Evolutionary conservation across 2,888 invertebrate species (phyloP).

Genomic region (Trachelus tabidus): DNA sequence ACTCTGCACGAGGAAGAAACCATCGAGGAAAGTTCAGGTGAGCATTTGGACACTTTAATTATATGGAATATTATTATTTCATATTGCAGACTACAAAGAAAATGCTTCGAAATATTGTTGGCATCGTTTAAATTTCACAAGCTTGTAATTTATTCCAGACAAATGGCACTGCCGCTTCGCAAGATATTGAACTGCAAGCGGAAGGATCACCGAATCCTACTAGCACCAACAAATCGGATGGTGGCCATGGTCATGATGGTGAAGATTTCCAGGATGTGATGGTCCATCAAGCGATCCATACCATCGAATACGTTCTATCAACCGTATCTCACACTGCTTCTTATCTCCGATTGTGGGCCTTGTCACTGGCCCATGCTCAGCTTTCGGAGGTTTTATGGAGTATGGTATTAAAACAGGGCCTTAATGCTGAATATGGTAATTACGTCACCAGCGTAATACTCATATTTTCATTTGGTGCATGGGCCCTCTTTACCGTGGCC

Average conservation of each 20-base stretch:
- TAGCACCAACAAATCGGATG: constrained; percentile 67
- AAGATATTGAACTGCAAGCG: constrained; percentile 71
- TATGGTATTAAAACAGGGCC: constrained; percentile 74
- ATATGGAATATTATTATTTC: neutral
- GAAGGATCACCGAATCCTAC: constrained; percentile 68
- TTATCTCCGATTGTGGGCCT: constrained; percentile 95
- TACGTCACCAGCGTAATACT: constrained; percentile 68
- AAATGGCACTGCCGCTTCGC: constrained; percentile 60
- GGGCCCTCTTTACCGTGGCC: constrained; percentile 84
- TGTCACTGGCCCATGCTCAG: constrained; percentile 94
- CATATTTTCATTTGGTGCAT: constrained; percentile 77
- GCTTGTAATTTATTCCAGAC: constrained; percentile 28
- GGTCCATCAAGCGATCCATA: constrained; percentile 95
- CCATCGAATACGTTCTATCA: constrained; percentile 95
- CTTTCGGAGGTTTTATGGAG: constrained; percentile 85
- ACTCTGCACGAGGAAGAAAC: constrained; percentile 48
- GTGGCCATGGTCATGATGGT: constrained; percentile 25
- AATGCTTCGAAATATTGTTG: neutral
- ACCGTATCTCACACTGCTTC: constrained; percentile 98
- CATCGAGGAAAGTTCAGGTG: constrained; percentile 60
- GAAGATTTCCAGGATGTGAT: constrained; percentile 84
- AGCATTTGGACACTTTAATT: constrained; percentile 52
- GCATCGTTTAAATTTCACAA: neutral
- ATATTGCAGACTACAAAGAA: neutral
- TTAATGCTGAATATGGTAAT: constrained; percentile 51